Evolutionary conservation across 2,888 invertebrate species (phyloP).

Genomic region (Patella depressa): DNA sequence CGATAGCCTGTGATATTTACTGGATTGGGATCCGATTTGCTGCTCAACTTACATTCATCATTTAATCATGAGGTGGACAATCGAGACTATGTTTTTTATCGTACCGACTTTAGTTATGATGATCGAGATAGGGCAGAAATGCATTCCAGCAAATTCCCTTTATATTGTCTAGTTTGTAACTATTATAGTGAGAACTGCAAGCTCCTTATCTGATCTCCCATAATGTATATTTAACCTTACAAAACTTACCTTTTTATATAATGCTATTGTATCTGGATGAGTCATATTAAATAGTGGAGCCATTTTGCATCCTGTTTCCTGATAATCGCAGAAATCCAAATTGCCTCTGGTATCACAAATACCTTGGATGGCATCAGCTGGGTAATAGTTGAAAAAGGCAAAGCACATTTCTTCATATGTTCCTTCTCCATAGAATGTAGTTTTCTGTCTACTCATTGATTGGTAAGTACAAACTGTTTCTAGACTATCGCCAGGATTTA

Average conservation of each 20-base stretch:
- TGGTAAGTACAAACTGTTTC: conserved; percentile 1
- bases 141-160: no score
- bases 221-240: no score
- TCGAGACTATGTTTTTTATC: no score
- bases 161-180: no score
- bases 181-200: no score
- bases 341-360: conserved; percentile 5
- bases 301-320: neutral
- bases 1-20: no score
- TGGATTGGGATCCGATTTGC: neutral
- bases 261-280: neutral
- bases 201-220: no score
- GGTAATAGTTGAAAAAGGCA: conserved; percentile 14
- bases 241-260: conserved; percentile 9
- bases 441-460: neutral
- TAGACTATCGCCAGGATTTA: neutral
- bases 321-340: conserved; percentile 8
- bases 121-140: no score
- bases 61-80: no score
- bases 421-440: neutral
- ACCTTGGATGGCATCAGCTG: neutral
- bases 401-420: conserved; percentile 22
- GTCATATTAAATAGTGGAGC: neutral
- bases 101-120: no score
- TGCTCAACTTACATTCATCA: no score